Conservation (phyloP, 2,797 vertebrate genomes). For the Lagodon rhomboides region DNA sequence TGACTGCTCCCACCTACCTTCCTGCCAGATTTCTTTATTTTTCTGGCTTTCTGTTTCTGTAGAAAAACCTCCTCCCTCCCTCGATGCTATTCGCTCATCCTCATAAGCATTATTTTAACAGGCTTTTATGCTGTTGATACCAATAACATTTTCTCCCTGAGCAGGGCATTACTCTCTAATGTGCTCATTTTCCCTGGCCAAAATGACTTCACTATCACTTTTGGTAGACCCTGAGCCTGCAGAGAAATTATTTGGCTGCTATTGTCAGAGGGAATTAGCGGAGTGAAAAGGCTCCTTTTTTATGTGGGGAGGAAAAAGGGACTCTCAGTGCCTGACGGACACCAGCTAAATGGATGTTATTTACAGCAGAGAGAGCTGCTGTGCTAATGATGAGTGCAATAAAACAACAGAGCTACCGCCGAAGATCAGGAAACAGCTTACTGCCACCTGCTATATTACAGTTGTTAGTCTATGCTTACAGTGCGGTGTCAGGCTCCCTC, state of each 20-base stretch:
- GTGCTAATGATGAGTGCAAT: constrained; percentile 69
- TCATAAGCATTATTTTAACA: constrained; percentile 69
- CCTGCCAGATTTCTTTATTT: constrained; percentile 27
- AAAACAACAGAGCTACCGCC: constrained; percentile 54
- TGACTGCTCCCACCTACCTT: constrained; percentile 13
- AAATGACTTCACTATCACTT: constrained; percentile 76
- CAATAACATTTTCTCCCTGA: constrained; percentile 75
- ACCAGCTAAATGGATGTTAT: constrained; percentile 71
- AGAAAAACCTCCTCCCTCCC: constrained; percentile 6
- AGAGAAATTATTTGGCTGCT: constrained; percentile 77
- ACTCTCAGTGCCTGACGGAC: constrained; percentile 56
- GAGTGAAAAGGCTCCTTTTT: constrained; percentile 69
- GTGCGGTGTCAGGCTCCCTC: not conserved
- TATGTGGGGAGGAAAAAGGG: constrained; percentile 20
- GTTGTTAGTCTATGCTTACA: constrained; percentile 30
- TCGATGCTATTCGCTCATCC: constrained; percentile 70
- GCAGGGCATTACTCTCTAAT: constrained; percentile 76
- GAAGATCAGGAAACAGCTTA: constrained; percentile 52
- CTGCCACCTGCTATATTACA: constrained; percentile 56
- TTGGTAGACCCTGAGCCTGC: constrained; percentile 67
- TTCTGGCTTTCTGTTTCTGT: constrained; percentile 26
- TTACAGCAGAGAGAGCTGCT: constrained; percentile 60
- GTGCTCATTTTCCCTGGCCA: constrained; percentile 71
- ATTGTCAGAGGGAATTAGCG: constrained; percentile 78
- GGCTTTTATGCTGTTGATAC: constrained; percentile 70